phyloP scores from a whole-genome alignment of 64 coral and sea anemone genomes.

The Actinia tenebrosa region DNA sequence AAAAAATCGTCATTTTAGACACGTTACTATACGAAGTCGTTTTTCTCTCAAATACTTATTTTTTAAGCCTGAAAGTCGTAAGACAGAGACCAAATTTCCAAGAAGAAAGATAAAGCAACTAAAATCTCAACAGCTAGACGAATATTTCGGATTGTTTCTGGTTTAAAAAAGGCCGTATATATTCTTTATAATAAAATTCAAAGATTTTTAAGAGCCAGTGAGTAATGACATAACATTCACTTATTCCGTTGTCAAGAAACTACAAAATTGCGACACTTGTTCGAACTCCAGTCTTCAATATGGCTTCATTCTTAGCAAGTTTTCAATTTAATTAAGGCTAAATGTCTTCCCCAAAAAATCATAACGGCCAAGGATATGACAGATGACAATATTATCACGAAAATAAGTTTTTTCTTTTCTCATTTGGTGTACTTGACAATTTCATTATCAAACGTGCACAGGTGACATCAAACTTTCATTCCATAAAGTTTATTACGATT shows the following conservation, averaged over 20 bases:
- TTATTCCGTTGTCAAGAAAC: not conserved
- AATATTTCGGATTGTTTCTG: not conserved
- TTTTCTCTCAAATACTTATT: not conserved
- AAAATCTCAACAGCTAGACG: too few species aligned
- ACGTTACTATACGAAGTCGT: not conserved
- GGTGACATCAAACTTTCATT: not conserved
- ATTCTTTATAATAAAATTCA: not conserved
- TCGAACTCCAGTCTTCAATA: not conserved
- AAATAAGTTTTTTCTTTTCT: not conserved
- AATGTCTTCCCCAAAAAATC: not conserved
- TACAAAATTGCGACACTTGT: not conserved
- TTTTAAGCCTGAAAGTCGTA: not conserved
- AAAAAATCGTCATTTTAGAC: not conserved
- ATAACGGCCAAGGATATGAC: not conserved
- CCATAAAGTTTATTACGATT: constrained; percentile 12
- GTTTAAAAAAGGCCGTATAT: not conserved
- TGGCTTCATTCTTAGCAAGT: not conserved
- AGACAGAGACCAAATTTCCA: not conserved
- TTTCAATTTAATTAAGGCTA: not conserved
- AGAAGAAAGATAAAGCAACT: not conserved
- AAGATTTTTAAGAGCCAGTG: not conserved
- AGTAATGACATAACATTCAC: not conserved
- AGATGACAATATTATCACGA: not conserved
- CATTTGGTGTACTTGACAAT: constrained; percentile 10
- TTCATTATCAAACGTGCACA: not conserved